phyloP scores from a whole-genome alignment of 2,113 vertebrate genomes.

The Erythrolamprus reginae region DNA sequence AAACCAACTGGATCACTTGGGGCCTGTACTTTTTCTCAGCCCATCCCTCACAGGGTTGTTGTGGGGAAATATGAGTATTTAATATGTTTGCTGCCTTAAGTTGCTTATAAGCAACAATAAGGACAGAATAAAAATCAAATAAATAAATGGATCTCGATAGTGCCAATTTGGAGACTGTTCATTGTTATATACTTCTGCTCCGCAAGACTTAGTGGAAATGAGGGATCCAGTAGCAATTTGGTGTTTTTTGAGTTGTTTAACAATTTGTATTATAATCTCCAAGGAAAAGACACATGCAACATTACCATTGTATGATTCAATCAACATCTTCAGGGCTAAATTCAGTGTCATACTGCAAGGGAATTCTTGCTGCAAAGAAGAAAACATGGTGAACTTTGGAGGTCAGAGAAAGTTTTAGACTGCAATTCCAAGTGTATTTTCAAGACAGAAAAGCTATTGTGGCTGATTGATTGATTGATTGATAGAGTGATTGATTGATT shows the following conservation, averaged over 20 bases:
- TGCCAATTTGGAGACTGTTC: neutral
- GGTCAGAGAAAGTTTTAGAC: neutral
- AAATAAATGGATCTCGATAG: neutral
- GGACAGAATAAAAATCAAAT: neutral
- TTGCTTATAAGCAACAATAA: neutral
- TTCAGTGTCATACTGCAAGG: neutral
- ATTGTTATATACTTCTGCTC: neutral
- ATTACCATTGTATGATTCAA: neutral
- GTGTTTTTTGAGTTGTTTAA: neutral
- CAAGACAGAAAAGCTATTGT: neutral
- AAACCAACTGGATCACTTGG: neutral
- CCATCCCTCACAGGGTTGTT: neutral
- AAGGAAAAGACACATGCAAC: neutral
- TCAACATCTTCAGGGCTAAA: neutral
- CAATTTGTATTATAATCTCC: constrained; percentile 2
- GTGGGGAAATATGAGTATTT: neutral
- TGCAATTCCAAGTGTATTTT: rapidly evolving
- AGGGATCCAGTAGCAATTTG: neutral
- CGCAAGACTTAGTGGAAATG: neutral
- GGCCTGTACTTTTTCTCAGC: neutral
- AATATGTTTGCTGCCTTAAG: neutral
- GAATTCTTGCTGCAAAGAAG: neutral
- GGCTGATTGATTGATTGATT: neutral
- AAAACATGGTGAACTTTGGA: neutral
- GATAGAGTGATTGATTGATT: neutral